Percentiles rank a stretch among this genome's conserved stretches.
Conservation (phyloP, 2,797 vertebrate species). For the Cyprinella venusta region DNA sequence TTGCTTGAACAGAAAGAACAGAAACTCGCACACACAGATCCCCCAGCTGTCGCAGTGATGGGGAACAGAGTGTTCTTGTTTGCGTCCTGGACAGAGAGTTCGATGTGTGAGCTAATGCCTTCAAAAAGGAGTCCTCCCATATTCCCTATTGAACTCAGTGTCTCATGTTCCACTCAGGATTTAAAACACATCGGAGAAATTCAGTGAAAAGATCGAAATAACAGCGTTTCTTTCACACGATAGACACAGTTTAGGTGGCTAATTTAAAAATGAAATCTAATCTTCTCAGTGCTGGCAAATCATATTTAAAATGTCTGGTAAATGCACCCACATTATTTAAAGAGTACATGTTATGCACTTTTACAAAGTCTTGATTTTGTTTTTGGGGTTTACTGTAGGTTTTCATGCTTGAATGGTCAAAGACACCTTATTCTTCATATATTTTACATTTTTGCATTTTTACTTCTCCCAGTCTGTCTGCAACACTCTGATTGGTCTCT, state of each 20-base stretch:
- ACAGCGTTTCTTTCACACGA: neutral
- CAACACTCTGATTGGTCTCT: too few relatives aligned
- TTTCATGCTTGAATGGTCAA: neutral
- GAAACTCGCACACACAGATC: conserved; percentile 34
- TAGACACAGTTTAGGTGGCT: neutral
- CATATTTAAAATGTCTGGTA: neutral
- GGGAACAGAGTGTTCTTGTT: conserved; percentile 61
- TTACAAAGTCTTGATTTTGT: neutral
- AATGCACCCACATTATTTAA: neutral
- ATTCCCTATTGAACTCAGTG: conserved; percentile 27
- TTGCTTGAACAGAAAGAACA: conserved; percentile 27
- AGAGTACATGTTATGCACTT: neutral
- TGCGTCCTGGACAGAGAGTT: conserved; percentile 47
- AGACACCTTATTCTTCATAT: neutral
- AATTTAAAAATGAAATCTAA: neutral
- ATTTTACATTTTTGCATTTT: neutral
- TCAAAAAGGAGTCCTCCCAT: conserved; percentile 43
- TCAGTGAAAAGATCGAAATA: neutral
- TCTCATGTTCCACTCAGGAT: conserved; percentile 27
- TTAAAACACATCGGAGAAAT: conserved; percentile 22
- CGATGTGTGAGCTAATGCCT: conserved; percentile 56
- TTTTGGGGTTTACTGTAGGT: neutral
- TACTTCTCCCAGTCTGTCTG: neutral
- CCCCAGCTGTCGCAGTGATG: conserved; percentile 56
- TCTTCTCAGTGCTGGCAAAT: neutral